Conservation (phyloP, 1,140 invertebrate species). For the Geopemphigus sp. region DNA sequence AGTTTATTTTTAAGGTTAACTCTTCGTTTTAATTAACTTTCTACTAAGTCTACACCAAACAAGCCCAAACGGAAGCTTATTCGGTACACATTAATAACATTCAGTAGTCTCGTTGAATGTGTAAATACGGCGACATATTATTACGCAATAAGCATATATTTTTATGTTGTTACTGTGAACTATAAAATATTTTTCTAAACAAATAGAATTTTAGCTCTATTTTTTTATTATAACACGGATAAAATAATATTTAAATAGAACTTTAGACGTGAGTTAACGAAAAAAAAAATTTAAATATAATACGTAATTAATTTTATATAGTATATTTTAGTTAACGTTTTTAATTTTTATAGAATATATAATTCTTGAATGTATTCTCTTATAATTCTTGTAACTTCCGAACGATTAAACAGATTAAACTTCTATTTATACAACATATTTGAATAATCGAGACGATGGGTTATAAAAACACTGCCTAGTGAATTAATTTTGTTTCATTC, state of each 20-base stretch:
- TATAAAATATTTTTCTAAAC: conserved; percentile 1
- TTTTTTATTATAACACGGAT: conserved; percentile 1
- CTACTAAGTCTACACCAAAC: background rate
- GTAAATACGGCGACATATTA: conserved; percentile 15
- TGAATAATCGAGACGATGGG: no score
- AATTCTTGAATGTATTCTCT: no score
- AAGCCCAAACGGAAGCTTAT: conserved; percentile 8
- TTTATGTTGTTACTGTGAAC: background rate
- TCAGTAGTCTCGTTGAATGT: conserved; percentile 1
- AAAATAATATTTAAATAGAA: background rate
- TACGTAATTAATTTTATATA: no score
- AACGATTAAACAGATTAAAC: no score
- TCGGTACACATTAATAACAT: conserved; percentile 28
- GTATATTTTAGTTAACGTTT: no score
- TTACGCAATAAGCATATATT: background rate
- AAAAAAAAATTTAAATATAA: no score
- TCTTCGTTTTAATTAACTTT: background rate
- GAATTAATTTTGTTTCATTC: no score
- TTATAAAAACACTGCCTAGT: no score
- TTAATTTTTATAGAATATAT: no score
- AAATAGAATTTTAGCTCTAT: conserved; percentile 8
- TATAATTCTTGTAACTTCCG: no score
- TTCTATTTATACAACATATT: no score
- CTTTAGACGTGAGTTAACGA: background rate
- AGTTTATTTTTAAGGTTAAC: background rate